Conservation (phyloP, 2,797 vertebrate species). For the Eupleurogrammus muticus region DNA sequence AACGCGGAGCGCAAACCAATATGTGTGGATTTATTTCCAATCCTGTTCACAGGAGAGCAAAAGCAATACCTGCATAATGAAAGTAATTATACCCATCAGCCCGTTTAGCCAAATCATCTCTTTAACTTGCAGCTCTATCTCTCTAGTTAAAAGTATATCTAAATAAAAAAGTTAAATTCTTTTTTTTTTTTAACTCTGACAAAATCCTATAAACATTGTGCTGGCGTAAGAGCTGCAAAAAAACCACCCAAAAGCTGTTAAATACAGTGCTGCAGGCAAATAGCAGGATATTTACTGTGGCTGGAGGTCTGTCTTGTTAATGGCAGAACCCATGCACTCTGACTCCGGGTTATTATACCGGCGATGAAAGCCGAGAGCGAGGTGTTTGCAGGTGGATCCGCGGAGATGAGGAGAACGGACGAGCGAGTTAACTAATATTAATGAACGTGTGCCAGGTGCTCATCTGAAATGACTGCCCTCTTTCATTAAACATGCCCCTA, state of each 20-base stretch:
- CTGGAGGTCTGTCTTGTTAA: constrained; percentile 50
- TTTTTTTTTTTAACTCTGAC: neutral
- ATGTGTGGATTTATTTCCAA: too few species aligned
- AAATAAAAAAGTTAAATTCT: neutral
- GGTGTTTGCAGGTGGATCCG: neutral
- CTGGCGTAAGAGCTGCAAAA: constrained; percentile 4
- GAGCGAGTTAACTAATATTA: neutral
- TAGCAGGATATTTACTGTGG: constrained; percentile 24
- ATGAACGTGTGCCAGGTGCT: constrained; percentile 13
- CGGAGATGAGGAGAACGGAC: neutral
- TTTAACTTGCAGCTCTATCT: neutral
- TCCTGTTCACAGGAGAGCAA: too few species aligned
- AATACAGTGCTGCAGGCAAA: constrained; percentile 22
- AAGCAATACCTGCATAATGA: too few species aligned
- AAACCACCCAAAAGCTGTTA: constrained; percentile 17
- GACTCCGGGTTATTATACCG: neutral
- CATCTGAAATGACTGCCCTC: constrained; percentile 25
- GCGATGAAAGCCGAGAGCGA: neutral
- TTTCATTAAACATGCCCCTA: constrained; percentile 39
- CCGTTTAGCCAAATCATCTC: neutral
- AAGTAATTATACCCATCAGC: neutral
- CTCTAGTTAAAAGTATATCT: neutral
- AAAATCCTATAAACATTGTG: constrained; percentile 7
- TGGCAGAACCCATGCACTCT: constrained; percentile 19
- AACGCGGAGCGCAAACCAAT: too few species aligned